Evolutionary conservation across 2,113 vertebrate genomes (phyloP), one percentile per base, ranked within the genome.

Genomic region (Microcebus tavaratra): DNA sequence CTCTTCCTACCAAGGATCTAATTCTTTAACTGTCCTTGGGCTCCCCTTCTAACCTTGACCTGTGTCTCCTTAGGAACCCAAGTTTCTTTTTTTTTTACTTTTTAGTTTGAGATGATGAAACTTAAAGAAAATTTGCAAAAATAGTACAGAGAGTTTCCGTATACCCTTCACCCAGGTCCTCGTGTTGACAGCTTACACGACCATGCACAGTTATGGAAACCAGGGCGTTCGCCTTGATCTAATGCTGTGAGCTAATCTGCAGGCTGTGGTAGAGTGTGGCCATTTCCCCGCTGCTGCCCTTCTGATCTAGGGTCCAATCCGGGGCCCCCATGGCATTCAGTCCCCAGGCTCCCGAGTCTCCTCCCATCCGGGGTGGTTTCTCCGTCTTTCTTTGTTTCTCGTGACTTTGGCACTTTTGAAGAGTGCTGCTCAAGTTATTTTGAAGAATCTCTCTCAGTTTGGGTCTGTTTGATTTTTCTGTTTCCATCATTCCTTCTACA

Each of bases 391-490:
- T 42, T 29, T 36, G 12, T 42, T 88, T 80, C 25, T 34, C 0
- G 2, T n/a, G 88, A 20, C 36, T 57, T 18, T 53, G 79, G 68
- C 20, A 13, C 34, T 84, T 83, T n/a, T 53, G 53, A 70, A 80
- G 61, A 73, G 76, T 12, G 13, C 39, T 17, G 10, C 53, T n/a
- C 50, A 36, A 36, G 29, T 29, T 91, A 21, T 83, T 81, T 92
- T 42, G 21, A 27, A 90, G 88, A 67, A 6, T 29, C 48, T 17
- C 27, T 39, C 34, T 42, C 34, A 39, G 2, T 75, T 63, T 81
- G 31, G 48, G 61, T 83, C 89, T 89, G 53, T 31, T 91, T 84
- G 94, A 42, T 78, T 83, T 86, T 86, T 92, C 34, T 50, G 13
- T 76, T 81, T 78, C 14, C 1, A 6, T 68, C 48, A 50, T 42